Base-by-base conservation (phyloP, 2,888 invertebrate genomes). In the Drosophila demipolita region DNA sequence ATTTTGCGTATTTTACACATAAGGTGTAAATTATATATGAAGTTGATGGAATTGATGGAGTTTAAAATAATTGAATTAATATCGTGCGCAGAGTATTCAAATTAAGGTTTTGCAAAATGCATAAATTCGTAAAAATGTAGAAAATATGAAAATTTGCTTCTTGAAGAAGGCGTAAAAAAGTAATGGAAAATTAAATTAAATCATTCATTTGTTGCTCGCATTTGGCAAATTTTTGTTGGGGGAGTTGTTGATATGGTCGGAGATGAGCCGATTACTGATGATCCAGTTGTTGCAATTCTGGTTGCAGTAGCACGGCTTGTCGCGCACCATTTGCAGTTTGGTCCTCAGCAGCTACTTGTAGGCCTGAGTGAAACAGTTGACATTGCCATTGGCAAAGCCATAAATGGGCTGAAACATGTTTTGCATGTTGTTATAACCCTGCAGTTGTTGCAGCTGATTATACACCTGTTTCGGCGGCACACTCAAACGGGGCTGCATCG, bases 321-420 rank as follows among this genome's bases (percentile, higher is more conserved):
- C 5, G 26, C 29, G 29, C 23, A 23, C 55, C n/a, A 52, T 35
- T 0, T 64, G 29, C 3, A 72, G 2, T 57, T 80, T 80, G 8
- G 59, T 50, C 17, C 59, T 48, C 55, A 67, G n/a, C 15, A 78
- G 42, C 40, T 80, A 80, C 8, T 53, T 66, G 29, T 78, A 80
- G n/a, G 60, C 52, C 35, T 64, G 57, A 1, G 20, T 45, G 1
- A 67, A 62, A 20, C 67, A 50, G 20, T 33, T 55, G 8, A 29
- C 42, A 40, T 59, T 59, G 52, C 60, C 49, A 3, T 58, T 40
- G 29, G n/a, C 15, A n/a, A 57, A 26, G 40, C 52, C 58, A 6
- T 65, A 63, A 23, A 1, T 23, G 23, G 23, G 23, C 23, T 23
- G 23, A 1, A 2, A 0, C 0, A 2, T 23, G 23, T 23, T 23